These are phyloP conservation scores for Neostethus bicornis DNA, from an alignment of 2,797 vertebrate genomes.

Conservation along the genomic window DNA sequence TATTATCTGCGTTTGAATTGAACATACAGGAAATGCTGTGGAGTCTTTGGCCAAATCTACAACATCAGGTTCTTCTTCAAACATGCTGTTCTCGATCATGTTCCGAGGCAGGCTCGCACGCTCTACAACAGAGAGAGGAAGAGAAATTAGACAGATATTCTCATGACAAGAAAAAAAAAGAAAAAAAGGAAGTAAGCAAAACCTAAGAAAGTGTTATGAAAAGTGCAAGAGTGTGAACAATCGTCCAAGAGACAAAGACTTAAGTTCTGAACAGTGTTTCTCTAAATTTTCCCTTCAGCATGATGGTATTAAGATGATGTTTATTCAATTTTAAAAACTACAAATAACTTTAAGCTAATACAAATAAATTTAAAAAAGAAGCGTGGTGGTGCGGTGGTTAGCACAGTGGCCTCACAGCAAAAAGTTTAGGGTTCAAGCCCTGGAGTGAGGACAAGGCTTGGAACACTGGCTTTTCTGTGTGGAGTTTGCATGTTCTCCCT, in stretches of 20 bases:
- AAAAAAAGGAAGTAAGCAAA: conserved; percentile 14
- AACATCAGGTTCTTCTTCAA: conserved; percentile 96
- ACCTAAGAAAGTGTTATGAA: conserved; percentile 1
- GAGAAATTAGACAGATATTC: conserved; percentile 14
- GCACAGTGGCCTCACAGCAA: too few relatives aligned
- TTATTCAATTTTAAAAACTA: conserved; percentile 2
- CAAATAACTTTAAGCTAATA: conserved; percentile 21
- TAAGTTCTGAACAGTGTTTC: background rate
- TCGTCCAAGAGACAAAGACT: background rate
- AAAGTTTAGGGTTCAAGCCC: too few relatives aligned
- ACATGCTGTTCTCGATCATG: conserved; percentile 99
- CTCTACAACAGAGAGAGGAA: conserved; percentile 77
- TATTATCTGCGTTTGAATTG: conserved; percentile 1
- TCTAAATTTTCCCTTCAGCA: background rate
- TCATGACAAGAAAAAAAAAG: too few relatives aligned
- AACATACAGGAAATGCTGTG: conserved; percentile 81
- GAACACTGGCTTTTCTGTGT: too few relatives aligned
- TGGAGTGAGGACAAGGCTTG: too few relatives aligned
- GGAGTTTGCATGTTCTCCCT: too few relatives aligned
- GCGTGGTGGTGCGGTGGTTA: too few relatives aligned
- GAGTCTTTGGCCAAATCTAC: conserved; percentile 95
- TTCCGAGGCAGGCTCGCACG: conserved; percentile 89
- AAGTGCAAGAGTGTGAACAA: background rate
- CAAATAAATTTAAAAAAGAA: background rate
- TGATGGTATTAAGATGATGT: background rate